Percentiles rank a stretch among this genome's conserved stretches.
Evolutionary conservation across 2,888 invertebrate species (phyloP).

Genomic region (Hydrotaea diabolus): DNA sequence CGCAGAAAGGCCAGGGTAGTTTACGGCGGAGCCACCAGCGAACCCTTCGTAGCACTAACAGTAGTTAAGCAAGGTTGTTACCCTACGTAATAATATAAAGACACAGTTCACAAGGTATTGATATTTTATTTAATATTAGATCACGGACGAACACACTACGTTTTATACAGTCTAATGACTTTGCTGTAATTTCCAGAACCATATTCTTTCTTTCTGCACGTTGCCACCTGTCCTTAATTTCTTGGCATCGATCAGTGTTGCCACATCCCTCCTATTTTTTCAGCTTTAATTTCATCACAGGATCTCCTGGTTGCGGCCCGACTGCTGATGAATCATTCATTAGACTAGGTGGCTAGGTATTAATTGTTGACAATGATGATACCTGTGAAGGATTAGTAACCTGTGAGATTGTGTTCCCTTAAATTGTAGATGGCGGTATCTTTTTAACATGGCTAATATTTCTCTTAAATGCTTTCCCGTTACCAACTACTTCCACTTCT

Average conservation of each 20-base stretch:
- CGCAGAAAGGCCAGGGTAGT: too few relatives aligned
- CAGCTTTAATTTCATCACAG: conserved; percentile 1
- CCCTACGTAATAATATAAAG: too few relatives aligned
- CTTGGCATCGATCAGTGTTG: neutral
- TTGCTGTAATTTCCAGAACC: too few relatives aligned
- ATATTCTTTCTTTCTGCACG: neutral
- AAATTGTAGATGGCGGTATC: conserved; percentile 35
- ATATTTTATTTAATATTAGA: too few relatives aligned
- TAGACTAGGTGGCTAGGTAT: neutral
- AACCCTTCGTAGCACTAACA: neutral
- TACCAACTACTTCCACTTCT: conserved; percentile 21
- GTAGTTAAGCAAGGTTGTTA: too few relatives aligned
- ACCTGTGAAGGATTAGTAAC: neutral
- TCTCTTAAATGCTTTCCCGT: conserved; percentile 40
- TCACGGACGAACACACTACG: too few relatives aligned
- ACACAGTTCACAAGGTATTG: too few relatives aligned
- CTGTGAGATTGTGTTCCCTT: neutral
- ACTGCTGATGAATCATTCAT: neutral
- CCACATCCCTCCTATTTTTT: neutral
- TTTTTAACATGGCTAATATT: conserved; percentile 52
- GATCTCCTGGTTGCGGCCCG: neutral
- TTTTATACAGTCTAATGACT: too few relatives aligned
- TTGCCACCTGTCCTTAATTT: neutral
- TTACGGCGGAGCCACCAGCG: too few relatives aligned
- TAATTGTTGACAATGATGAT: neutral